Evolutionary conservation across 2,113 vertebrate genomes (phyloP), one percentile per base, ranked within the genome.

Genomic region (Pygoscelis adeliae): DNA sequence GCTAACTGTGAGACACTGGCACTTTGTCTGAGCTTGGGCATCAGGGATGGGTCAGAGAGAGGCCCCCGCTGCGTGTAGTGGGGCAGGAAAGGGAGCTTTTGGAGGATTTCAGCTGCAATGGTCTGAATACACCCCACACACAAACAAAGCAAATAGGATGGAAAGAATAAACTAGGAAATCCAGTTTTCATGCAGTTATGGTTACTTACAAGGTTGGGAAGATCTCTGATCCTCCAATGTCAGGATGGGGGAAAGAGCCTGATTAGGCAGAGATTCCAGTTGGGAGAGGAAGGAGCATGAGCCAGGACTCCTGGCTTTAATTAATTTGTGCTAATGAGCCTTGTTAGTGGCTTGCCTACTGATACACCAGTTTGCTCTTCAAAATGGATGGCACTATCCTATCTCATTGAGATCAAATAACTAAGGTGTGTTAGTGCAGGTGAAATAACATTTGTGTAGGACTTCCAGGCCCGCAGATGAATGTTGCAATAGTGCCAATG

Each of bases 41-140:
- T n/a, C n/a, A 59, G 61, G 29, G 42, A 5, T 16, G 42, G 34
- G 46, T 13, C 46, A 27, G 61, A 21, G 46, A 38, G 25, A 62
- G 22, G 21, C 5, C 11, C 23, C n/a, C 5, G 0, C n/a, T 27
- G 36, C 4, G 4, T 10, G 36, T 40, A 20, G 13, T 0, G 4
- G 15, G 36, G 66, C 10, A 40, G 55, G 23, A 59, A 55, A 62
- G n/a, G 56, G 26, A 23, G 21, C 6, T 34, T 59, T 25, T 11
- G 50, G 79, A 11, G 44, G 80, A 22, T 38, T 56, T 53, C 32
- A 26, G 36, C 47, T 73, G 49, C 36, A 9, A 2, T 2, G 21
- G 16, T 69, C 46, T 81, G 69, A 70, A 65, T 26, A 18, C 22
- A 34, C 7, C 40, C 21, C 17, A 0, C 29, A 12, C n/a, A 34